A percentile compares a stretch with the other conserved stretches of the same genome.
phyloP scores from a whole-genome alignment of 1,140 invertebrate genomes.

The Euura saliciscinereae region DNA sequence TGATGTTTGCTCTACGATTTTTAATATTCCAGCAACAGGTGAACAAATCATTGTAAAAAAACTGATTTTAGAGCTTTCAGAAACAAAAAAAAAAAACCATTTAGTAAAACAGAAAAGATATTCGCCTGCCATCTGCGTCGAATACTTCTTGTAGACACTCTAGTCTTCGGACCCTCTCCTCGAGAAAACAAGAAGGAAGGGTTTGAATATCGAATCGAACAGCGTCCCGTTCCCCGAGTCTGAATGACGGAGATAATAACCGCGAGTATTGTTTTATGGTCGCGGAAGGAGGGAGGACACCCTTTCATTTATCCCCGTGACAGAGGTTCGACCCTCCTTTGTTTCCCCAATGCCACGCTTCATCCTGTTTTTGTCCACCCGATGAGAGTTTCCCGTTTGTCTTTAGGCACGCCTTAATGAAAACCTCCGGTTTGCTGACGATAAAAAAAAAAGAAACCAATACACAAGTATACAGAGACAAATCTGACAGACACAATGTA shows the following conservation, averaged over 20 bases:
- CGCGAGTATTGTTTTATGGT: neutral
- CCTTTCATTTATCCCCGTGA: neutral
- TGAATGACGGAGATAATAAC: neutral
- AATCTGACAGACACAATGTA: too few relatives aligned
- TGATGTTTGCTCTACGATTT: too few relatives aligned
- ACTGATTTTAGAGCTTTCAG: too few relatives aligned
- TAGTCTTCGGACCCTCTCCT: neutral
- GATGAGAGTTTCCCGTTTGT: neutral
- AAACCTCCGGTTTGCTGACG: neutral
- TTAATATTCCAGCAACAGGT: too few relatives aligned
- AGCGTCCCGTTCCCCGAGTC: too few relatives aligned
- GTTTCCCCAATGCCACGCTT: neutral
- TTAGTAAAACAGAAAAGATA: too few relatives aligned
- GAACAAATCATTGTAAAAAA: too few relatives aligned
- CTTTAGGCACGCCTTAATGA: neutral
- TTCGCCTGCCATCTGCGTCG: too few relatives aligned
- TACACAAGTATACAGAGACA: too few relatives aligned
- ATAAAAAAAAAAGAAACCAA: too few relatives aligned
- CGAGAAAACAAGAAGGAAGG: neutral
- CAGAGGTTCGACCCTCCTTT: conserved; percentile 4
- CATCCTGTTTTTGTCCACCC: neutral
- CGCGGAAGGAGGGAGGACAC: neutral
- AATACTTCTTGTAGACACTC: too few relatives aligned
- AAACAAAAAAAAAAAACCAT: conserved; percentile 18
- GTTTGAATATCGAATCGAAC: neutral